phyloP scores from a whole-genome alignment of 2,113 vertebrate genomes.

The Lates calcarifer region DNA sequence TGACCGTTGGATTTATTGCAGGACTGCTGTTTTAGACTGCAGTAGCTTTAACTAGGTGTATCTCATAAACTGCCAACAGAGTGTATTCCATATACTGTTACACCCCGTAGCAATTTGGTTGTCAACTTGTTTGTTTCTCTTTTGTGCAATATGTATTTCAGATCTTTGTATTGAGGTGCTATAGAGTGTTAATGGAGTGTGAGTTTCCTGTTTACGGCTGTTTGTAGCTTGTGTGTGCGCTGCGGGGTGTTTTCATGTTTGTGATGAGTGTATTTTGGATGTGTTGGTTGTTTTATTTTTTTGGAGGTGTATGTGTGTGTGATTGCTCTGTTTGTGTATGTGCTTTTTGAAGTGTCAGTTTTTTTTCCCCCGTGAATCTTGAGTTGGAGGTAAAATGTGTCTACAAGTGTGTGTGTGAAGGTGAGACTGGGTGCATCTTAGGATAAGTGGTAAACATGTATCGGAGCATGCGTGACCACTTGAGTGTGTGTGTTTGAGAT shows the following conservation, averaged over 20 bases:
- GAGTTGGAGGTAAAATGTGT: slow-evolving; percentile 4
- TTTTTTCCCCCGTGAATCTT: slow-evolving; percentile 12
- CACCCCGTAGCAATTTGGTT: not conserved
- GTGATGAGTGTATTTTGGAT: not conserved
- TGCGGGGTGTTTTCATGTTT: not conserved
- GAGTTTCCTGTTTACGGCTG: not conserved
- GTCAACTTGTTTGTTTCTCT: not conserved
- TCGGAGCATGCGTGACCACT: slow-evolving; percentile 37
- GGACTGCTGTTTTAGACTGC: not conserved
- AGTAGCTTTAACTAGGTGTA: not conserved
- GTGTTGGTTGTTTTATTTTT: not conserved
- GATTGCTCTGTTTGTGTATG: not conserved
- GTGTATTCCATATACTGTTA: not conserved
- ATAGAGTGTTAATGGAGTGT: slow-evolving; percentile 6
- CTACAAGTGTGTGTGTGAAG: not conserved
- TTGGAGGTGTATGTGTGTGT: slow-evolving; percentile 1
- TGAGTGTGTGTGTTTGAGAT: slow-evolving; percentile 13
- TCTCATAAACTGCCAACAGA: not conserved
- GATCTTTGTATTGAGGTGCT: not conserved
- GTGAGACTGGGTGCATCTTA: slow-evolving; percentile 38
- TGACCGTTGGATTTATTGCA: too few relatives aligned
- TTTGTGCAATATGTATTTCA: not conserved
- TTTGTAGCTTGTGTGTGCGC: not conserved
- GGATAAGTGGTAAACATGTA: slow-evolving; percentile 45
- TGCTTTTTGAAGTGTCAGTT: slow-evolving; percentile 31